Evolutionary conservation across 2,797 vertebrate genomes (phyloP).

Genomic region (Eulemur rubriventer): DNA sequence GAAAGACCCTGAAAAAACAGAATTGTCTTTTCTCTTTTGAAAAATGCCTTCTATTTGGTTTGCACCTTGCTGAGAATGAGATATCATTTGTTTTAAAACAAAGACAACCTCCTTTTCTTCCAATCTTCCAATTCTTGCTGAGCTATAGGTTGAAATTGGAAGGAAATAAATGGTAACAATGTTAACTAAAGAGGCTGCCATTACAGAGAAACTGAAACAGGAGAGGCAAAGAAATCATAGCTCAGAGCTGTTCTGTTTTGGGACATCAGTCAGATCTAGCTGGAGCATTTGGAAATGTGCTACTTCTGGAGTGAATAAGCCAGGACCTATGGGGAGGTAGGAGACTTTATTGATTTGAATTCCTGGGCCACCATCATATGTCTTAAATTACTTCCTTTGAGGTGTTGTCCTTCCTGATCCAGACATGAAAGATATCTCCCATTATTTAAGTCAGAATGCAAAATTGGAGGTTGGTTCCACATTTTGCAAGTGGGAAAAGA

Average conservation of each 20-base stretch:
- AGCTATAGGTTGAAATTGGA: conserved; percentile 21
- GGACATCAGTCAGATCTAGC: background rate
- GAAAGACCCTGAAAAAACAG: background rate
- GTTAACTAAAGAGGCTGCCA: background rate
- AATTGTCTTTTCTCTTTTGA: conserved; percentile 4
- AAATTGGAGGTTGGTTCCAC: background rate
- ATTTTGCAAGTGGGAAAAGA: background rate
- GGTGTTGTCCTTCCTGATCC: background rate
- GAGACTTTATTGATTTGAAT: background rate
- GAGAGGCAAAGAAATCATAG: background rate
- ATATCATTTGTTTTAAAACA: conserved; percentile 40
- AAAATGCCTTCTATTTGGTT: background rate
- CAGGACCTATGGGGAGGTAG: background rate
- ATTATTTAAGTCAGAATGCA: background rate
- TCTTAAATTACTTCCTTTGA: background rate
- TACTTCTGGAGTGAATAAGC: background rate
- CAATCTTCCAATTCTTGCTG: background rate
- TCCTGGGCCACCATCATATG: background rate
- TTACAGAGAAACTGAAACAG: background rate
- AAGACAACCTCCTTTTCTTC: background rate
- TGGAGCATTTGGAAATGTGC: background rate
- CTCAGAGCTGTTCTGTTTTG: background rate
- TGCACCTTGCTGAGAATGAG: background rate
- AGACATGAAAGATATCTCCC: background rate
- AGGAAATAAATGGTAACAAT: background rate